These are phyloP conservation scores for Otolemur garnettii DNA, from an alignment of 2,113 vertebrate species.

Conservation along the genomic window DNA sequence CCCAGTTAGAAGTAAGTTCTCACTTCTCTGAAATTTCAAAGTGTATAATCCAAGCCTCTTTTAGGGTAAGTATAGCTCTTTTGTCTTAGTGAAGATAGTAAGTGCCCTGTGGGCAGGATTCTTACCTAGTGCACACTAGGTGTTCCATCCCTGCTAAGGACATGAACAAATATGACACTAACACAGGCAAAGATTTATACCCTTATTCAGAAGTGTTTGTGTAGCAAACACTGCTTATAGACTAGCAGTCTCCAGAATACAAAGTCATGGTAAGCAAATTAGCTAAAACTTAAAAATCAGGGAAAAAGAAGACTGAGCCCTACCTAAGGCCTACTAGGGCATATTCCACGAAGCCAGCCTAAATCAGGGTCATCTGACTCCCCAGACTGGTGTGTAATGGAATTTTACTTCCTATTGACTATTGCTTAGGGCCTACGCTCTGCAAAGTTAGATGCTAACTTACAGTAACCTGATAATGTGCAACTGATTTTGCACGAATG, in stretches of 20 bases:
- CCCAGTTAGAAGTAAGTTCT: neutral
- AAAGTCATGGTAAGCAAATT: neutral
- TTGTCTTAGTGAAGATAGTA: neutral
- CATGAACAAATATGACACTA: neutral
- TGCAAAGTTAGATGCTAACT: neutral
- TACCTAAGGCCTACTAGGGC: neutral
- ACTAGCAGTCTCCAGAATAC: neutral
- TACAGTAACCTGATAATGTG: neutral
- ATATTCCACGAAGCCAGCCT: neutral
- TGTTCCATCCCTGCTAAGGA: neutral
- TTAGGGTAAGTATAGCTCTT: neutral
- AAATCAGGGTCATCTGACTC: neutral
- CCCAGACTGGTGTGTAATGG: neutral
- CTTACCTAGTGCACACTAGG: neutral
- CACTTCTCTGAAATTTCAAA: neutral
- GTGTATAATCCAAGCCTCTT: neutral
- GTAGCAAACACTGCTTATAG: neutral
- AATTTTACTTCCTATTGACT: neutral
- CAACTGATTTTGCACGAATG: neutral
- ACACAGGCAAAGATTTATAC: neutral
- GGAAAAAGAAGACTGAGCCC: neutral
- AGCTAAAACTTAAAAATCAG: slow-evolving; percentile 2
- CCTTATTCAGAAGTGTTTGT: neutral
- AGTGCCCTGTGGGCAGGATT: neutral
- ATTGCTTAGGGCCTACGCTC: neutral